A percentile compares a stretch with the other conserved stretches of the same genome.
These are phyloP conservation scores for Vulpes lagopus DNA, from an alignment of 2,113 vertebrate genomes.

Conservation along the genomic window DNA sequence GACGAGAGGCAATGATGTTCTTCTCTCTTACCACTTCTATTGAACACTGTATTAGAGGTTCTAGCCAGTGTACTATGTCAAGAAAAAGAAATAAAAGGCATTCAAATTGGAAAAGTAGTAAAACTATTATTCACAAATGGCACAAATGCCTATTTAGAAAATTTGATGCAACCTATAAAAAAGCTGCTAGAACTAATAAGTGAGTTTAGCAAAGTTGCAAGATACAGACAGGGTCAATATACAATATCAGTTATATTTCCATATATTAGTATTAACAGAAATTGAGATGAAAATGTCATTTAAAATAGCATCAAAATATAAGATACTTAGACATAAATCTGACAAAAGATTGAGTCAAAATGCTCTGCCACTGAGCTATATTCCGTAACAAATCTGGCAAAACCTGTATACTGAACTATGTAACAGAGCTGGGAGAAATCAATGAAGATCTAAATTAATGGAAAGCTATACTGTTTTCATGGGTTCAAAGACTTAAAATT, in stretches of 20 bases:
- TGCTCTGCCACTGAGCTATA: not conserved
- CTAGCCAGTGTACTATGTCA: not conserved
- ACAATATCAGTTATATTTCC: not conserved
- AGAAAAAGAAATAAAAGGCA: not conserved
- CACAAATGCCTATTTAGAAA: not conserved
- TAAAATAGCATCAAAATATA: not conserved
- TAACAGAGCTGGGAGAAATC: not conserved
- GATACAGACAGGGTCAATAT: not conserved
- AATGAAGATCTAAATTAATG: not conserved
- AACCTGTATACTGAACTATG: not conserved
- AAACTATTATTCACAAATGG: not conserved
- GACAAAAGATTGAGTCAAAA: not conserved
- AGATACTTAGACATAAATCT: not conserved
- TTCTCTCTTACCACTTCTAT: not conserved
- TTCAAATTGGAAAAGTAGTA: not conserved
- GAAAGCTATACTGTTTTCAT: not conserved
- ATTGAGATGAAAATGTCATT: not conserved
- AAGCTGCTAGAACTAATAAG: not conserved
- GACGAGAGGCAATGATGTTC: not conserved
- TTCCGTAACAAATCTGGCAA: not conserved
- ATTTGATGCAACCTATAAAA: not conserved
- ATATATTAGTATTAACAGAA: slow-evolving; percentile 21
- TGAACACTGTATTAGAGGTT: not conserved
- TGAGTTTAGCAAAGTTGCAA: not conserved
- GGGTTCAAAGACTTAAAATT: not conserved